Base-by-base conservation (phyloP, 2,113 vertebrate species). In the Oreochromis aureus region DNA sequence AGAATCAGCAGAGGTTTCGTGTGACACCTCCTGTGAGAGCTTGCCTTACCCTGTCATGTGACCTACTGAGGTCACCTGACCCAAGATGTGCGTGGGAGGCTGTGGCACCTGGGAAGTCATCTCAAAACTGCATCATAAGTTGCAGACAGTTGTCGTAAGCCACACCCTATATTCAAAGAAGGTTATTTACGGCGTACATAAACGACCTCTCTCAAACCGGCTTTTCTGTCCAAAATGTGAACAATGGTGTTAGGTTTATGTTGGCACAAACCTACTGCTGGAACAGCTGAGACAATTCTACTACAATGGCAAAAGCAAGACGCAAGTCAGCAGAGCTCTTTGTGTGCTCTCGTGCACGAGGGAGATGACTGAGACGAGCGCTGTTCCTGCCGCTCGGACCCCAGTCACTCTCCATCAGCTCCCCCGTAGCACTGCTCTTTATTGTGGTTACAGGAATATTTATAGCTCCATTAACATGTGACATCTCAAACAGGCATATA, bases 401-500 rank as follows among this genome's bases (percentile, higher is more conserved):
- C 22, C n/a, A 24, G 54, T 56, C n/a, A 0, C 10, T 24, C 54
- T 24, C 54, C 12, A 10, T 56, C 54, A 0, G 54, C 54, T 55
- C 54, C 0, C n/a, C n/a, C 10, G 1, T 55, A 55, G 54, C 54
- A 24, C 54, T 12, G 54, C 54, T 56, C n/a, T 56, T 24, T 0
- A 4, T 56, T 24, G 54, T 56, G 54, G 22, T 24, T 56, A 24
- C 1, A 0, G 24, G 54, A 56, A 24, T 56, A 56, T 56, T n/a
- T 10, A 56, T 24, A 56, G 6, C 54, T 13, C 11, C 54, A 13
- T 56, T 4, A 24, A 56, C 54, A 56, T 56, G 6, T 24, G 54
- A 24, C 1, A 1, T 13, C 54, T 56, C 6, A 56, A 24, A 56
- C 54, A 24, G 54, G 22, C 11, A 24, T 0, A 56, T 2, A 24